phyloP scores from a whole-genome alignment of 2,797 vertebrate genomes.

The Coendou prehensilis region DNA sequence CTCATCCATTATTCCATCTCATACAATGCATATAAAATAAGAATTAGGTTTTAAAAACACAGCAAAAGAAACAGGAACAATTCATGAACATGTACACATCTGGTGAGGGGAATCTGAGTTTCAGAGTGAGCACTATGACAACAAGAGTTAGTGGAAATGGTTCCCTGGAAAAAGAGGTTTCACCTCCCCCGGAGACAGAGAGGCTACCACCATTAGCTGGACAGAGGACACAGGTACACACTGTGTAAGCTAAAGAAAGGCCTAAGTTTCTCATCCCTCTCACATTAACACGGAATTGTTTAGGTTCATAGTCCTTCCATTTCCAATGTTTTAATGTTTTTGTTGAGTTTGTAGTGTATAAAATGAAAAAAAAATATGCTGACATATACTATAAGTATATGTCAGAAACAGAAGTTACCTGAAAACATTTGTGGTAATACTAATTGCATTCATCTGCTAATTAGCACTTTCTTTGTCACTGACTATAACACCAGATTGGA shows the following conservation, averaged over 20 bases:
- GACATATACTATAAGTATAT: conserved; percentile 37
- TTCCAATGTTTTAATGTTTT: neutral
- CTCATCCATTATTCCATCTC: neutral
- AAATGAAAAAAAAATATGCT: conserved; percentile 56
- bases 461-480: conserved; percentile 80
- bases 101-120: neutral
- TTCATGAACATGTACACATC: neutral
- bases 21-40: neutral
- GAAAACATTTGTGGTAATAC: conserved; percentile 72
- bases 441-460: conserved; percentile 78
- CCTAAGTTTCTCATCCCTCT: neutral
- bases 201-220: neutral
- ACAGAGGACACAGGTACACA: neutral
- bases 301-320: neutral
- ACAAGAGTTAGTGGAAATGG: neutral
- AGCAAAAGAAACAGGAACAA: neutral
- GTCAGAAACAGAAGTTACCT: conserved; percentile 74
- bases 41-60: neutral
- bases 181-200: neutral
- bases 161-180: neutral
- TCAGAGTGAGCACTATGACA: neutral
- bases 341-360: conserved; percentile 19
- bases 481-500: conserved; percentile 73
- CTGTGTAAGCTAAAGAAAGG: neutral
- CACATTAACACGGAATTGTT: neutral